Evolutionary conservation across 2,888 invertebrate genomes (phyloP).

Genomic region (Tetheella fluctuosa): DNA sequence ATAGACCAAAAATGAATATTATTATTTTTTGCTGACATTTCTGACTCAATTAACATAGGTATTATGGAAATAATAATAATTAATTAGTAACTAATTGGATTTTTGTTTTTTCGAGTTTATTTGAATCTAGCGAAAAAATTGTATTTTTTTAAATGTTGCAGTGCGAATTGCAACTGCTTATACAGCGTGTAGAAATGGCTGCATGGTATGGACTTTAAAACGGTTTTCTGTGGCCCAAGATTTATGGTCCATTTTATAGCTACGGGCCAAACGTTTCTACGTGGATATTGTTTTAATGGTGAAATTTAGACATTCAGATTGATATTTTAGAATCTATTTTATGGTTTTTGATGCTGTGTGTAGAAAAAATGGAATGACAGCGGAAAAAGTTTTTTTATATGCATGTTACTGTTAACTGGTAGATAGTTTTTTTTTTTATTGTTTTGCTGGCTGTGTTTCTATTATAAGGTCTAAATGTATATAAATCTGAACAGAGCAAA

Average conservation of each 20-base stretch:
- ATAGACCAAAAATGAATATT: too few species aligned
- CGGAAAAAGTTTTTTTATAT: not conserved
- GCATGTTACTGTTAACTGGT: not conserved
- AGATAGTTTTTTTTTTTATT: too few species aligned
- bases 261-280: not conserved
- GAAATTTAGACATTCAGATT: not conserved
- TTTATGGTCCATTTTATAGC: not conserved
- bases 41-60: too few species aligned
- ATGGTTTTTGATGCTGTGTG: not conserved
- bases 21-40: too few species aligned
- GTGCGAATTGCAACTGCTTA: not conserved
- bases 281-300: not conserved
- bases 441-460: too few species aligned
- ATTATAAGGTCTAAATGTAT: too few species aligned
- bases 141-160: not conserved
- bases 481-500: too few species aligned
- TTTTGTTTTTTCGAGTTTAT: too few species aligned
- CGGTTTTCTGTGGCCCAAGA: constrained; percentile 11
- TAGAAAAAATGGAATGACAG: not conserved
- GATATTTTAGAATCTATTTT: not conserved
- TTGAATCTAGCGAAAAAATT: too few species aligned
- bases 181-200: constrained; percentile 1
- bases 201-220: not conserved
- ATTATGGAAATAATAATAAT: too few species aligned
- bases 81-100: too few species aligned